Evolutionary conservation across 2,888 invertebrate genomes (phyloP), one percentile per base, ranked within the genome.

Genomic region (Macrosoma leucophasiata): DNA sequence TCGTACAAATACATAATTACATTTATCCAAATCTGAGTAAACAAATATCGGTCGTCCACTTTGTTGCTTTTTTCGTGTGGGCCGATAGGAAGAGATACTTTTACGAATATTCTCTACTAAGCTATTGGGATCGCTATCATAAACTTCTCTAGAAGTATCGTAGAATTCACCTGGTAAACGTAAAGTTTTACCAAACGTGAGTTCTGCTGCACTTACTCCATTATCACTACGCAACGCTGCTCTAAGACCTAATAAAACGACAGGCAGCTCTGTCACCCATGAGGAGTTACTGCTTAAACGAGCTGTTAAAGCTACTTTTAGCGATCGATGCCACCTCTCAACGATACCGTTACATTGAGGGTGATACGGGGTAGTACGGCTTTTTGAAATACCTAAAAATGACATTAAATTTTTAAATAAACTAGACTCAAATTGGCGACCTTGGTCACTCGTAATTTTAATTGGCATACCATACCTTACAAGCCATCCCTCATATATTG

Each of bases 401-500:
- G 8, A n/a, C 26, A 27, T 27, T 10, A 27, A 15, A 5, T 27
- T 13, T 4, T 7, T n/a, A n/a, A n/a, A n/a, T n/a, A n/a, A n/a
- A n/a, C n/a, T n/a, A n/a, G n/a, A 13, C 13, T 25, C 25, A n/a
- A 25, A 25, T 25, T 25, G 25, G 13, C 25, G 13, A 13, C 25
- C 25, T 14, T 25, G 25, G 8, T 25, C 25, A 13, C 12, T 14
- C 11, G 25, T 25, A 25, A 25, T 22, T 9, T 21, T 36, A 4
- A 32, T 4, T 4, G 48, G 48, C 9, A 44, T 47, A 7, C 49
- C 50, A 18, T 37, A 52, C 3, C 48, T 30, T 4, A 27, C 13
- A 6, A 48, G 50, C 45, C 45, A 46, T 4, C 34, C 24, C 1
- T 12, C 24, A 40, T 35, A 52, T 36, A 55, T 53, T 14, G 31